phyloP scores from a whole-genome alignment of 2,113 vertebrate species.

The Anser cygnoides region DNA sequence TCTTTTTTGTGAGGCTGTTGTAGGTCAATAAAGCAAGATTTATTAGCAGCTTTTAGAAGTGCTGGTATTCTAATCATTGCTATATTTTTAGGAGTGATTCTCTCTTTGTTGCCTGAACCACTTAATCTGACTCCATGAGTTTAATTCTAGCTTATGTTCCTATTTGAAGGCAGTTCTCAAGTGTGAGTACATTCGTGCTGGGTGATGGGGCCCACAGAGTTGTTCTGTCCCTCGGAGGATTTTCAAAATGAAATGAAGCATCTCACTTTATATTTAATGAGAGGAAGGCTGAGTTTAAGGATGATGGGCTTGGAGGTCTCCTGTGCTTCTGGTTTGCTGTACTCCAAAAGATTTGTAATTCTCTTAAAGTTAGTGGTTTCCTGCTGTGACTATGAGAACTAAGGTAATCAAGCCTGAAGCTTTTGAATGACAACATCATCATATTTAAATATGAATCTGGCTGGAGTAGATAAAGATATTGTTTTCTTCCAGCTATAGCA shows the following conservation, averaged over 20 bases:
- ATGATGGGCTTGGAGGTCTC: background rate
- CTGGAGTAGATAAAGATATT: background rate
- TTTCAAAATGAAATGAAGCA: background rate
- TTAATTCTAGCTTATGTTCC: background rate
- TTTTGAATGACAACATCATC: constrained; percentile 19
- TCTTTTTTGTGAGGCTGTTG: background rate
- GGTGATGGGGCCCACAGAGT: background rate
- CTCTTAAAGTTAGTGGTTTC: constrained; percentile 12
- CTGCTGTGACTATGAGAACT: background rate
- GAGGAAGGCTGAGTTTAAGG: background rate
- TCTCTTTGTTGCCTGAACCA: background rate
- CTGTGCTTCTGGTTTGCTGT: background rate
- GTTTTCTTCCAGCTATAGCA: background rate
- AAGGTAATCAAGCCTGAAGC: background rate
- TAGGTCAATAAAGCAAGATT: constrained; percentile 36
- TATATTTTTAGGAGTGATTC: background rate
- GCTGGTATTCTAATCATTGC: background rate
- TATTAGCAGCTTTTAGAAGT: constrained; percentile 18
- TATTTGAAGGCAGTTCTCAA: background rate
- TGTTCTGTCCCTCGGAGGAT: background rate
- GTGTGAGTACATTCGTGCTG: background rate
- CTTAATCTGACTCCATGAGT: background rate
- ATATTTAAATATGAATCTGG: constrained; percentile 1
- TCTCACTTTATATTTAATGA: background rate
- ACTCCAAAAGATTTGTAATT: background rate